phyloP scores from a whole-genome alignment of 2,113 vertebrate species.

The Gavia stellata region DNA sequence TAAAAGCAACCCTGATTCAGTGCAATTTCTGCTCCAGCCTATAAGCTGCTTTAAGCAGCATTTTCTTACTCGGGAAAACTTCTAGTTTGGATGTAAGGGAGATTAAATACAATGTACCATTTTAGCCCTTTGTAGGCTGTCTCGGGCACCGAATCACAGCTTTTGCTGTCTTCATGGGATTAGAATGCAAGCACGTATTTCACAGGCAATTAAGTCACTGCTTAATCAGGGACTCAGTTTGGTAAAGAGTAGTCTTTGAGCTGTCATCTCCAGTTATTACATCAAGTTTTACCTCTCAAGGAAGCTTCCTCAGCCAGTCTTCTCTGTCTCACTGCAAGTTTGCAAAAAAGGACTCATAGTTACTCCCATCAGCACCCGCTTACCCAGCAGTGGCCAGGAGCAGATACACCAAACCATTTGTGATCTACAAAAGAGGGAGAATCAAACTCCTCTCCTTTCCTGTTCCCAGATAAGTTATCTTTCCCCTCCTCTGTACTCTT shows the following conservation, averaged over 20 bases:
- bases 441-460: background rate
- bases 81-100: background rate
- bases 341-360: background rate
- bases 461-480: background rate
- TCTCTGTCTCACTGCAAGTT: background rate
- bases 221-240: background rate
- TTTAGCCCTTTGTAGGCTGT: background rate
- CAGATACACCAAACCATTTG: background rate
- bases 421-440: background rate
- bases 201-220: background rate
- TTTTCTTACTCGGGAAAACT: background rate
- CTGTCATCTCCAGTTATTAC: background rate
- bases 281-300: background rate
- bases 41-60: background rate
- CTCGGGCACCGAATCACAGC: background rate
- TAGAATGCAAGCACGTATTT: background rate
- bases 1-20: background rate
- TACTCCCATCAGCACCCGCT: background rate
- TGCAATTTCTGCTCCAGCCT: background rate
- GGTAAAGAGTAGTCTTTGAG: background rate
- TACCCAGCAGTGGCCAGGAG: background rate
- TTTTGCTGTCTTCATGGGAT: background rate
- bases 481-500: background rate
- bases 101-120: background rate
- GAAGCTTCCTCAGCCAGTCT: background rate